phyloP scores from a whole-genome alignment of 2,797 vertebrate genomes.

The Nyctibius grandis region DNA sequence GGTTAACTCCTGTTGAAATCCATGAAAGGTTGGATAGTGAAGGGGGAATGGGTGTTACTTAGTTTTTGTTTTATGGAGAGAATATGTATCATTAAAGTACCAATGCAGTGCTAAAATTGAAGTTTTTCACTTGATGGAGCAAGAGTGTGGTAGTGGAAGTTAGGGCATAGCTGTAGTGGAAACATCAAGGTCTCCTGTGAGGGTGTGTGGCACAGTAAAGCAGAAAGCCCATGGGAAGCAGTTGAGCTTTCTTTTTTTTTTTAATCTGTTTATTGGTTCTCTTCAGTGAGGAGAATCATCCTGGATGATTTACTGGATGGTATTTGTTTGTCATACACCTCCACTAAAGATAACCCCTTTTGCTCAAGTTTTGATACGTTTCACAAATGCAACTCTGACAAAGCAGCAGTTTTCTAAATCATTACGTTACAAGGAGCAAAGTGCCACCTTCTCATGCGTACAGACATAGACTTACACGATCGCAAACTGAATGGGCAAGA shows the following conservation, averaged over 20 bases:
- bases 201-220: neutral
- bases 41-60: rapidly evolving
- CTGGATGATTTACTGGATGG: neutral
- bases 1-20: neutral
- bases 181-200: neutral
- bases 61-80: neutral
- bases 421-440: neutral
- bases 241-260: neutral
- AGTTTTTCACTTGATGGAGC: neutral
- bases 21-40: neutral
- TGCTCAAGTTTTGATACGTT: neutral
- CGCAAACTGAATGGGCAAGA: neutral
- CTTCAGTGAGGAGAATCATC: neutral
- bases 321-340: neutral
- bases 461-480: neutral
- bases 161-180: neutral
- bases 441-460: neutral
- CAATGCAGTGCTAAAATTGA: neutral
- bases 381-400: neutral
- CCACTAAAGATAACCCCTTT: neutral
- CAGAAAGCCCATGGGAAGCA: neutral
- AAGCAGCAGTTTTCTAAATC: neutral
- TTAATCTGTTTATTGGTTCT: neutral
- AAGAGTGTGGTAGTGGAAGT: neutral
- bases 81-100: neutral